Conservation (phyloP, 1,140 invertebrate species). For the Magallana ariakensis region DNA sequence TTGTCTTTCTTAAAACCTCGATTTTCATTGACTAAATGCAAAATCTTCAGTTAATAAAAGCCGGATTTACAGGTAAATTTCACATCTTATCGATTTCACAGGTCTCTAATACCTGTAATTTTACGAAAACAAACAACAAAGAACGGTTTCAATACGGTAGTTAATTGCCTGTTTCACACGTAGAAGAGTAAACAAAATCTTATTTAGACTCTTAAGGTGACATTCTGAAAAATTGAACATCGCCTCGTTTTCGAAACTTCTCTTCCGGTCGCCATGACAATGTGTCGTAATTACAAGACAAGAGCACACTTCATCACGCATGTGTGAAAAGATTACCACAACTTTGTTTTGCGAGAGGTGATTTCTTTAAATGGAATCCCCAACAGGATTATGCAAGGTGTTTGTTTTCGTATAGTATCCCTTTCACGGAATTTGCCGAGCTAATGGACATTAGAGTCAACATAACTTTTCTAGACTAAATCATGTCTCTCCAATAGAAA, state of each 20-base stretch:
- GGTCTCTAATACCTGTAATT: slow-evolving; percentile 11
- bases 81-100: slow-evolving; percentile 31
- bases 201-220: neutral
- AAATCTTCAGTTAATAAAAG: neutral
- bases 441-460: slow-evolving; percentile 27
- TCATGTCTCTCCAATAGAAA: slow-evolving; percentile 22
- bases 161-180: slow-evolving; percentile 26
- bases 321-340: slow-evolving; percentile 24
- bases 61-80: slow-evolving; percentile 20
- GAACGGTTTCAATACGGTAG: slow-evolving; percentile 15
- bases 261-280: slow-evolving; percentile 33
- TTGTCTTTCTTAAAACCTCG: neutral
- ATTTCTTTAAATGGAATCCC: slow-evolving; percentile 31
- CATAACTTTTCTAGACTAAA: slow-evolving; percentile 33
- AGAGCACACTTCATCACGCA: slow-evolving; percentile 32
- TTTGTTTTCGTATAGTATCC: slow-evolving; percentile 29
- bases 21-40: neutral
- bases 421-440: neutral
- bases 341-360: neutral
- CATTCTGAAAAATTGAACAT: slow-evolving; percentile 6
- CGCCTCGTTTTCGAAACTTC: neutral
- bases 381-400: slow-evolving; percentile 15
- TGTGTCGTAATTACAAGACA: slow-evolving; percentile 22
- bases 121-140: slow-evolving; percentile 8
- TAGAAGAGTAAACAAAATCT: slow-evolving; percentile 1